Evolutionary conservation across 1,140 invertebrate species (phyloP), one percentile per base, ranked within the genome.

Genomic region (Procambarus clarkii): DNA sequence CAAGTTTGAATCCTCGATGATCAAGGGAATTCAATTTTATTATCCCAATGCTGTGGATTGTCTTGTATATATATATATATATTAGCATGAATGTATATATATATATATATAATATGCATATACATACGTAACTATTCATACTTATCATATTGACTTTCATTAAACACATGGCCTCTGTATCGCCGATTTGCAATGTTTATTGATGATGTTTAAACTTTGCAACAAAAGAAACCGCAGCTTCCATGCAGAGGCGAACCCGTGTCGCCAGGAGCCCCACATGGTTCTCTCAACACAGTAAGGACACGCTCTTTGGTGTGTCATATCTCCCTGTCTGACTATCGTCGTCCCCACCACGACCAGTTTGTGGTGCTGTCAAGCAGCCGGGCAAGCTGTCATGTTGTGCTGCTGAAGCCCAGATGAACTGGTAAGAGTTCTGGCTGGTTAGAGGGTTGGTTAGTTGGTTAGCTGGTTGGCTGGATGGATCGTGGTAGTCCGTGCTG

Each of bases 341-440:
- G 46, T 76, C 60, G 4, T 64, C 13, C 13, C 69, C 71, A 13
- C 64, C 45, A n/a, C 3, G 83, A 86, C 83, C 76, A 86, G 69
- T 86, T 86, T 76, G 69, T 76, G 83, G 71, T 7, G 45, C 83
- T 86, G 83, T 86, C 83, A 86, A 77, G 45, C 46, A 18, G 69
- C n/a, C 46, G 69, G 83, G 76, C 83, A 86, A 13, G 58, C 83
- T 86, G 69, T 58, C 83, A 76, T 86, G 83, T 86, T 34, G 69
- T 34, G 69, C n/a, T 58, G 69, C 48, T 50, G 44, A 8, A 77
- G 76, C 50, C 60, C 34, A 54, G 34, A 34, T 34, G 34, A 34
- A 34, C 34, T 34, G 34, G 34, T 34, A 34, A 34, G 34, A 34
- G 34, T 34, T 34, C 34, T 34, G 34, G 34, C 34, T 34, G 34